These are phyloP conservation scores for Danionella cerebrum DNA, from an alignment of 2,113 vertebrate genomes.

Conservation along the genomic window DNA sequence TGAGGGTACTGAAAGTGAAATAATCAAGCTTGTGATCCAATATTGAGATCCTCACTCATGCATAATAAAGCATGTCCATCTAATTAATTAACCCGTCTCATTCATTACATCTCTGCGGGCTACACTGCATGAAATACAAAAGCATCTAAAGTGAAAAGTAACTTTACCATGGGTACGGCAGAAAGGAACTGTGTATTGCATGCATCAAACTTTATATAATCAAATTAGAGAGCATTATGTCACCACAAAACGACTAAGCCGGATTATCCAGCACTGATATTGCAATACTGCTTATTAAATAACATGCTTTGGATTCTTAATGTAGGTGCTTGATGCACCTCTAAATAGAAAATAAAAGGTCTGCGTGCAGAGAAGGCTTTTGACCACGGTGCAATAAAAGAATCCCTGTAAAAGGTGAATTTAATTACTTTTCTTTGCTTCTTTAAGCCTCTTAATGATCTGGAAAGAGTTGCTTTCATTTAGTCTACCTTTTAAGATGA, in stretches of 20 bases:
- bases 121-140: neutral
- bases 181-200: neutral
- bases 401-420: slow-evolving; percentile 40
- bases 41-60: neutral
- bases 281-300: too few relatives aligned
- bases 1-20: neutral
- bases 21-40: neutral
- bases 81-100: neutral
- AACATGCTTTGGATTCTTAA: too few relatives aligned
- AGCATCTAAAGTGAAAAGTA: neutral
- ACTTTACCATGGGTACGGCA: neutral
- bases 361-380: slow-evolving; percentile 52
- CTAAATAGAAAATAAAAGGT: neutral
- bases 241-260: neutral
- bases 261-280: neutral
- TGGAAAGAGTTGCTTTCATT: slow-evolving; percentile 45
- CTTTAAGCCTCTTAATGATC: slow-evolving; percentile 35
- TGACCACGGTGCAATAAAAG: slow-evolving; percentile 48
- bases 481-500: slow-evolving; percentile 35
- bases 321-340: neutral
- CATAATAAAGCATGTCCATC: neutral
- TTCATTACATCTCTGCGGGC: neutral
- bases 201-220: neutral
- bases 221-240: neutral
- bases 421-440: slow-evolving; percentile 40